Evolutionary conservation across 2,888 invertebrate genomes (phyloP), one percentile per base, ranked within the genome.

Genomic region (Eustalomyia histrio): DNA sequence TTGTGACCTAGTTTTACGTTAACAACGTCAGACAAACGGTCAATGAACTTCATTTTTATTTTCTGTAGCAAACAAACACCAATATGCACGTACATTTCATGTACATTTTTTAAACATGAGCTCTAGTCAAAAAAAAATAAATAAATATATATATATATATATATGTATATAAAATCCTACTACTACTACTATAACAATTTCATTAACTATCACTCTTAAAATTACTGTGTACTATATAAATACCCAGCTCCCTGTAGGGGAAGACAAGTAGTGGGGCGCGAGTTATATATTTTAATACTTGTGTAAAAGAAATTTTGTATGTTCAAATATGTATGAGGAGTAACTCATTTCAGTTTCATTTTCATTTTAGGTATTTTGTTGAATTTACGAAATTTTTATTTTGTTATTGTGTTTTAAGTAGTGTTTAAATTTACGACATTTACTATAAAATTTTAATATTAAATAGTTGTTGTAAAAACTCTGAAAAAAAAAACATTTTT

Each of bases 341-440:
- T 85, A 84, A 35, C 18, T 39, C 52, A 87, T 89, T 89, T 89
- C 86, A 85, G 87, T 88, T 89, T 89, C 88, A 87, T 87, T 88
- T 88, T 89, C 89, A 88, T 88, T 87, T 87, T 17, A 14, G 29
- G 10, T 58, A n/a, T n/a, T n/a, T n/a, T n/a, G 47, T 67, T 71
- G 43, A 55, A 69, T 64, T 76, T 73, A 76, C 76, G 68, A 78
- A 78, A 78, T 81, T n/a, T 69, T 73, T 47, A 47, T 53, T 58
- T 58, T 29, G n/a, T n/a, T n/a, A n/a, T n/a, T n/a, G n/a, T n/a
- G n/a, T 81, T 65, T 73, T 58, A 71, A 71, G n/a, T n/a, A 35
- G 4, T 74, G 29, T 29, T 29, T 29, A 29, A 29, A 29, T 29
- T 71, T 53, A 21, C 50, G 57, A 72, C 65, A 75, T 82, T 61